Conservation (phyloP, 2,797 vertebrate genomes). For the Masticophis lateralis region DNA sequence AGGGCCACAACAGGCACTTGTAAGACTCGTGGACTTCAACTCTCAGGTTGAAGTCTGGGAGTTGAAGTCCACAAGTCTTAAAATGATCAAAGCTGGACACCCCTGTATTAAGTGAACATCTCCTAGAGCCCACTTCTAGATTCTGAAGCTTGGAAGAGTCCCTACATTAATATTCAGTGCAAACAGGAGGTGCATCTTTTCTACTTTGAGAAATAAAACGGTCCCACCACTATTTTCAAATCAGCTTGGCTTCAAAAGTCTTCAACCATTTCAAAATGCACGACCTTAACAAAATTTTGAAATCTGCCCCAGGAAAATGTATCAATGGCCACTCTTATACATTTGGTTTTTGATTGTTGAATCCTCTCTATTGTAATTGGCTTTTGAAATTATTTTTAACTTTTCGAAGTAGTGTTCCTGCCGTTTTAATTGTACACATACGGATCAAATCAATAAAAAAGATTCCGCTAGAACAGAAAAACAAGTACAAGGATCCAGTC, state of each 20-base stretch:
- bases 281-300: neutral
- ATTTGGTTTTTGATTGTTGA: too few relatives aligned
- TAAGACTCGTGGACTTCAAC: too few relatives aligned
- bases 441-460: neutral
- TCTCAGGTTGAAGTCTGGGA: too few relatives aligned
- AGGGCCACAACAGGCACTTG: too few relatives aligned
- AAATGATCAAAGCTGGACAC: too few relatives aligned
- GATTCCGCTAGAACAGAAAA: neutral
- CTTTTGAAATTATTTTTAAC: too few relatives aligned
- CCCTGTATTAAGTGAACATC: too few relatives aligned
- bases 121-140: neutral
- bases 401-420: too few relatives aligned
- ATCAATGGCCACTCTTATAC: neutral
- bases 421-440: neutral
- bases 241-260: neutral
- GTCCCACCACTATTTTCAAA: neutral
- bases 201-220: neutral
- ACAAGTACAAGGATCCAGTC: neutral
- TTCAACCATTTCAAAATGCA: neutral
- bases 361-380: too few relatives aligned
- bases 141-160: neutral
- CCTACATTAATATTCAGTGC: neutral
- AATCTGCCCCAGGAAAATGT: neutral
- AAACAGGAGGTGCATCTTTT: neutral
- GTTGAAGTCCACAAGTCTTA: too few relatives aligned